These are phyloP conservation scores for Drosophila incognita DNA, from an alignment of 2,888 invertebrate genomes.

Conservation along the genomic window DNA sequence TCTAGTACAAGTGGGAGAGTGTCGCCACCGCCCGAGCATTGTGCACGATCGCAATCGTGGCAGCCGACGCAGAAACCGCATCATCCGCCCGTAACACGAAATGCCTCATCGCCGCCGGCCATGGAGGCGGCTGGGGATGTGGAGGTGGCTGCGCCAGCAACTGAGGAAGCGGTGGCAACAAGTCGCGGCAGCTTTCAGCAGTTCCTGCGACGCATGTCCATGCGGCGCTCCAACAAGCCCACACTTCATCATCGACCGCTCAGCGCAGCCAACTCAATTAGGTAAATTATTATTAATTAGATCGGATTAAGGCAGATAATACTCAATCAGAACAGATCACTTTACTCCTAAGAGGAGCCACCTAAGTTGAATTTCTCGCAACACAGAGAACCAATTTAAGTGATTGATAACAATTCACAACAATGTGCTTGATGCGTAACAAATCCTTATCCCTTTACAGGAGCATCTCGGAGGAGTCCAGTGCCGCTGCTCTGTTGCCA, in stretches of 20 bases:
- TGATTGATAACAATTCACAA: conserved; percentile 6
- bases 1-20: conserved; percentile 8
- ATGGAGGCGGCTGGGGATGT: conserved; percentile 50
- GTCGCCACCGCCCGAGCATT: conserved; percentile 17
- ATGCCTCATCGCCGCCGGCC: conserved; percentile 86
- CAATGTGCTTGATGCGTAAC: conserved; percentile 3
- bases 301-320: not conserved
- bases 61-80: conserved; percentile 71
- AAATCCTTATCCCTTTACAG: conserved; percentile 37
- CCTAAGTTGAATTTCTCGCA: not conserved
- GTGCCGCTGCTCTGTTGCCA: conserved; percentile 65
- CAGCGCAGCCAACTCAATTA: conserved; percentile 83
- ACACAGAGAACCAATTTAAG: not conserved
- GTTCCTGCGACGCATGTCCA: conserved; percentile 84
- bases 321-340: not conserved
- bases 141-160: conserved; percentile 2
- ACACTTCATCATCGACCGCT: conserved; percentile 75
- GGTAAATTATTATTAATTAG: conserved; percentile 75
- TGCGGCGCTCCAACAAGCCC: conserved; percentile 82
- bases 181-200: conserved; percentile 82
- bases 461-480: conserved; percentile 81
- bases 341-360: not conserved
- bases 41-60: conserved; percentile 82
- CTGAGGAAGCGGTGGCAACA: conserved; percentile 21
- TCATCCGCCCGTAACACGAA: conserved; percentile 85